phyloP scores from a whole-genome alignment of 1,140 invertebrate species.

The Diachasma alloeum region DNA sequence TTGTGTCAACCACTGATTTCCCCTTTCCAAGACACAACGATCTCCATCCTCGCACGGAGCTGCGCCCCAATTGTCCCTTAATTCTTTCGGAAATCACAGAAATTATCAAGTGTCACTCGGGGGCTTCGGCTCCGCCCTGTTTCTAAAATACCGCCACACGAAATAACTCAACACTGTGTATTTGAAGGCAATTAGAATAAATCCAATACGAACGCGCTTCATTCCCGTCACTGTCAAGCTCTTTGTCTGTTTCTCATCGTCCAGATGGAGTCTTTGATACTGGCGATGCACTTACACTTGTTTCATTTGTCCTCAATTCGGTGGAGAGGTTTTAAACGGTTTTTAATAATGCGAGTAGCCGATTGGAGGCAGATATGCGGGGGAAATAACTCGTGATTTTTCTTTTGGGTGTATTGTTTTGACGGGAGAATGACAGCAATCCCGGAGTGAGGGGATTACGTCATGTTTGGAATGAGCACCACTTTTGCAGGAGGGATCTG shows the following conservation, averaged over 20 bases:
- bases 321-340: too few relatives aligned
- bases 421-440: background rate
- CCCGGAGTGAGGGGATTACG: background rate
- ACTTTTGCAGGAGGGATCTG: background rate
- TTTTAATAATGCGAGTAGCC: background rate
- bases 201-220: slow-evolving; percentile 44
- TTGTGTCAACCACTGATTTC: background rate
- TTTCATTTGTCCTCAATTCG: too few relatives aligned
- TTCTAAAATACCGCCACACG: slow-evolving; percentile 44
- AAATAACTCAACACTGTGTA: slow-evolving; percentile 45
- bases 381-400: background rate
- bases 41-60: background rate
- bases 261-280: background rate
- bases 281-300: background rate
- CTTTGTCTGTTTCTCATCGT: background rate
- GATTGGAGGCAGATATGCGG: background rate
- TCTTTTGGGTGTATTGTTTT: background rate
- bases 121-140: slow-evolving; percentile 7
- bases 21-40: background rate
- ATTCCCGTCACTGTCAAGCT: slow-evolving; percentile 41
- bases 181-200: slow-evolving; percentile 49
- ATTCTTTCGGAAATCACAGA: background rate
- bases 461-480: background rate
- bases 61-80: background rate
- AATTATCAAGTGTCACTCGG: background rate